Percentiles rank a stretch among this genome's conserved stretches.
These are phyloP conservation scores for Mythimna impura DNA, from an alignment of 2,888 invertebrate species.

Conservation along the genomic window DNA sequence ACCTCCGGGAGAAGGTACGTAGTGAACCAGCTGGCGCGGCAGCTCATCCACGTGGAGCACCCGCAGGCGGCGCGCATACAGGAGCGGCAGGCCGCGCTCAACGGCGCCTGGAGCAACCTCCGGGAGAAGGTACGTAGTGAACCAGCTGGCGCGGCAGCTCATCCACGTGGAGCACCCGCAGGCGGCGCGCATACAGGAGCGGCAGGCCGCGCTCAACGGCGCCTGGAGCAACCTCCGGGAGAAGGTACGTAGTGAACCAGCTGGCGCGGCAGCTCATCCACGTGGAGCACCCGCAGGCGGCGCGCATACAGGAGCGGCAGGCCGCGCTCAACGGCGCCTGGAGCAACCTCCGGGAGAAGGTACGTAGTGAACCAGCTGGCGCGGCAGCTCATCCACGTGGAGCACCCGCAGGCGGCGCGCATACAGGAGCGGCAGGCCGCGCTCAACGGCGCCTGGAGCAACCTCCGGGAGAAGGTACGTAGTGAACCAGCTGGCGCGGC, in stretches of 20 bases:
- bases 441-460: constrained; percentile 96
- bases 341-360: constrained; percentile 96
- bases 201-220: constrained; percentile 96
- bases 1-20: constrained; percentile 96
- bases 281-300: constrained; percentile 99
- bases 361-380: constrained; percentile 98
- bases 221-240: constrained; percentile 97
- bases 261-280: constrained; percentile 98
- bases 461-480: constrained; percentile 96
- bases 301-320: constrained; percentile 97
- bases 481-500: constrained; percentile 99
- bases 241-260: constrained; percentile 98
- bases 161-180: constrained; percentile 99
- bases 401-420: constrained; percentile 99
- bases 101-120: constrained; percentile 96
- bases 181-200: constrained; percentile 97
- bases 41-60: constrained; percentile 99
- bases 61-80: constrained; percentile 99
- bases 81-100: constrained; percentile 96
- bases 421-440: constrained; percentile 97
- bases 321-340: constrained; percentile 96
- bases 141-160: constrained; percentile 98
- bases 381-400: constrained; percentile 98
- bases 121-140: constrained; percentile 97
- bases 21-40: constrained; percentile 99